Evolutionary conservation across 2,113 vertebrate genomes (phyloP).

Genomic region (Pteronura brasiliensis): DNA sequence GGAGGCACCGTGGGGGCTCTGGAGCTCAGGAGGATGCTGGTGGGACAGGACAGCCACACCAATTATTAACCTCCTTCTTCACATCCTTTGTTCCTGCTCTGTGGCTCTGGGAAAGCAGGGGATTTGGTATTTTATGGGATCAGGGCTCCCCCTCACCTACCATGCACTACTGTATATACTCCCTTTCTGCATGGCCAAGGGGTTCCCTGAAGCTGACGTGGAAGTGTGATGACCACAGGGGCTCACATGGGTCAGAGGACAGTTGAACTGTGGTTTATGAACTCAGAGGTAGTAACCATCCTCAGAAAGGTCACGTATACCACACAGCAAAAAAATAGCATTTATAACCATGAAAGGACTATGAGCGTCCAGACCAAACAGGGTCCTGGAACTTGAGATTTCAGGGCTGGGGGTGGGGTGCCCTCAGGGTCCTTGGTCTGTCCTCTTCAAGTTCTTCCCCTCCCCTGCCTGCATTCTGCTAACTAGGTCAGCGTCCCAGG

Average conservation of each 20-base stretch:
- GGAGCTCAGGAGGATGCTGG: not conserved
- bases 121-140: not conserved
- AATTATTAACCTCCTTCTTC: too few relatives aligned
- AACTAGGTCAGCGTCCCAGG: not conserved
- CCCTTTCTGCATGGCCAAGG: fast-evolving
- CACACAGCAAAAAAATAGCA: not conserved
- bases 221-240: not conserved
- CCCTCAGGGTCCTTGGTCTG: not conserved
- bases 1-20: not conserved
- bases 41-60: not conserved
- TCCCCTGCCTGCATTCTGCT: not conserved
- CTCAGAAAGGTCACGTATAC: not conserved
- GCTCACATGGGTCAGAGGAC: not conserved
- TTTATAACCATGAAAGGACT: not conserved
- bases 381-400: not conserved
- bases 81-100: not conserved
- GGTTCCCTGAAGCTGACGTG: too few relatives aligned
- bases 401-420: not conserved
- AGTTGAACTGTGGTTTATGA: not conserved
- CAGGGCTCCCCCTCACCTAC: not conserved
- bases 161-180: not conserved
- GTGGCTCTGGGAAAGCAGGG: not conserved
- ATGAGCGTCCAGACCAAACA: not conserved
- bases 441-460: not conserved
- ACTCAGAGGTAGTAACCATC: not conserved